Evolutionary conservation across 2,113 vertebrate genomes (phyloP).

Genomic region (Lasiurus borealis): DNA sequence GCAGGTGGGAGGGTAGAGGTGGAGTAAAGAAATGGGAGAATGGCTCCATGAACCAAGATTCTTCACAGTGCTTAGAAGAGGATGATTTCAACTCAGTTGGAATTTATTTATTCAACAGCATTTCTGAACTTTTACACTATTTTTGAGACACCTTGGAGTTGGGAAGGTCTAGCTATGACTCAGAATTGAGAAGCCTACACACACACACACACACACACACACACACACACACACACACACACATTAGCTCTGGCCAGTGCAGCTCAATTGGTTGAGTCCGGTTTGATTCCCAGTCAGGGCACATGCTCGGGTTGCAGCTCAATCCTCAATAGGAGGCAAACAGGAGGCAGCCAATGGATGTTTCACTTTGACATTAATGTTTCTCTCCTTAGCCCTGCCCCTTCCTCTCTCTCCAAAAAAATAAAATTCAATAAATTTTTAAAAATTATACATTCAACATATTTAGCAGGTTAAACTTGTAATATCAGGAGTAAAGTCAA

Average conservation of each 20-base stretch:
- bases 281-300: not conserved
- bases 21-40: not conserved
- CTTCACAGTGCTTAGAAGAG: not conserved
- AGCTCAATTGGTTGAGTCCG: not conserved
- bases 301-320: not conserved
- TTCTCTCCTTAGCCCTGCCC: too few species aligned
- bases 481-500: conserved; percentile 40
- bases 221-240: too few species aligned
- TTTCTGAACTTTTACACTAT: not conserved
- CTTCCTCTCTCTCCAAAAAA: not conserved
- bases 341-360: not conserved
- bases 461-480: not conserved
- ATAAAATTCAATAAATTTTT: not conserved
- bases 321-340: not conserved
- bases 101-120: not conserved
- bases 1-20: not conserved
- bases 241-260: not conserved
- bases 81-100: not conserved
- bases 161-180: not conserved
- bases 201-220: too few species aligned
- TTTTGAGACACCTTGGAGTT: not conserved
- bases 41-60: not conserved
- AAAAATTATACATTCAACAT: not conserved
- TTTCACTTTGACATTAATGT: not conserved
- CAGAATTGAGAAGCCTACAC: not conserved